These are phyloP conservation scores for Drosophila kohkoa DNA, from an alignment of 1,140 invertebrate genomes.

Conservation along the genomic window DNA sequence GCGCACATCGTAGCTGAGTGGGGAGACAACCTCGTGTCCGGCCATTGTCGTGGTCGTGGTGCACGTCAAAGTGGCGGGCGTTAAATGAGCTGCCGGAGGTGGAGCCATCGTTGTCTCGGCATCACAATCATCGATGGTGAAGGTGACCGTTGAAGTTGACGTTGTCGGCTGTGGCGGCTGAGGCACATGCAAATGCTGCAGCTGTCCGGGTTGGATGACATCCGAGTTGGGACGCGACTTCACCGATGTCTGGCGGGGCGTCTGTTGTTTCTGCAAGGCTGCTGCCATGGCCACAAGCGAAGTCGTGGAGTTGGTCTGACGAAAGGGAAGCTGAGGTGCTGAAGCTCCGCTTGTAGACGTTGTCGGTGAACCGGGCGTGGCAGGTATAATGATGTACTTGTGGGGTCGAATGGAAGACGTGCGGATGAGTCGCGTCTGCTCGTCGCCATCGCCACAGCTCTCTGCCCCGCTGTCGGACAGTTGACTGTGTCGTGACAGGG, in stretches of 20 bases:
- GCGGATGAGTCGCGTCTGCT: conserved; percentile 72
- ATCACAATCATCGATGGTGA: conserved; percentile 77
- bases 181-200: conserved; percentile 27
- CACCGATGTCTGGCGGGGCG: conserved; percentile 39
- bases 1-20: conserved; percentile 65
- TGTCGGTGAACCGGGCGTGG: conserved; percentile 55
- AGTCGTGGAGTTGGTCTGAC: conserved; percentile 66
- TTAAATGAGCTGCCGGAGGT: conserved; percentile 9
- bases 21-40: conserved; percentile 58
- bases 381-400: conserved; percentile 81
- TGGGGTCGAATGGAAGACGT: conserved; percentile 66
- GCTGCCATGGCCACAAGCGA: conserved; percentile 68
- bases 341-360: not conserved
- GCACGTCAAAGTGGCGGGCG: conserved; percentile 61
- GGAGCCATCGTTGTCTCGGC: conserved; percentile 7
- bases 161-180: conserved; percentile 27
- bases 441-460: conserved; percentile 73
- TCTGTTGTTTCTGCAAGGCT: conserved; percentile 63
- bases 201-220: conserved; percentile 57
- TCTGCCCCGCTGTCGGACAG: conserved; percentile 78
- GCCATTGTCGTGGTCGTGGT: conserved; percentile 75
- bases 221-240: conserved; percentile 71
- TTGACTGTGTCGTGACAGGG: conserved; percentile 63
- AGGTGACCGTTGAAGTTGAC: conserved; percentile 74
- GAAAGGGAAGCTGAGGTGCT: conserved; percentile 58